phyloP scores from a whole-genome alignment of 1,140 invertebrate genomes.

The Psix sp. region DNA sequence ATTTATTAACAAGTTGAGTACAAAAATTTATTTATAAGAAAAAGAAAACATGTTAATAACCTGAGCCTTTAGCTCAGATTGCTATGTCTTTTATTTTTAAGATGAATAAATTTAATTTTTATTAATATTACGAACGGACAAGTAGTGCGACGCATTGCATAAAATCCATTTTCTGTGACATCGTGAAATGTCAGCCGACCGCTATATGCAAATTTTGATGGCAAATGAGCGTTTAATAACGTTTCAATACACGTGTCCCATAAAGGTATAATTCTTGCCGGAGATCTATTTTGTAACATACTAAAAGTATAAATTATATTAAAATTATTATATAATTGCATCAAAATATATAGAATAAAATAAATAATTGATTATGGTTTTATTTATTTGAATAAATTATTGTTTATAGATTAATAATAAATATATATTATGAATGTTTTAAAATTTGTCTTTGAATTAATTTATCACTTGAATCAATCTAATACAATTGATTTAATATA shows the following conservation, averaged over 20 bases:
- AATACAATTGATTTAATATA: no score
- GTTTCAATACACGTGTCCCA: conserved; percentile 78
- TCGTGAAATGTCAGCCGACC: conserved; percentile 78
- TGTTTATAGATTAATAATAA: conserved; percentile 5
- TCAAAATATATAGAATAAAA: conserved; percentile 12
- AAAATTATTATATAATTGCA: no score
- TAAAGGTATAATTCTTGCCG: conserved; percentile 71
- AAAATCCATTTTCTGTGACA: conserved; percentile 75
- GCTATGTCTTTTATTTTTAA: no score
- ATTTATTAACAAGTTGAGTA: no score
- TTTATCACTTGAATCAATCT: no score
- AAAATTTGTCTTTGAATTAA: no score
- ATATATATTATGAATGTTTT: not conserved
- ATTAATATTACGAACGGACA: conserved; percentile 61
- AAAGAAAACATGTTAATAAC: no score
- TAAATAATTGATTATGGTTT: not conserved
- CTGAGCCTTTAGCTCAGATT: no score
- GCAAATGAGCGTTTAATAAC: conserved; percentile 76
- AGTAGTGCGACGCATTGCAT: conserved; percentile 62
- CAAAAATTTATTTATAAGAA: not conserved
- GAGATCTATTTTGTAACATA: conserved; percentile 76
- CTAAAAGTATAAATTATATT: conserved; percentile 60
- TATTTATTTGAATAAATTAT: not conserved
- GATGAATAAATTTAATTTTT: conserved; percentile 4
- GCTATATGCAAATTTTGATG: conserved; percentile 78